Conservation (phyloP, 1,140 invertebrate genomes). For the Cotesia glomerata region DNA sequence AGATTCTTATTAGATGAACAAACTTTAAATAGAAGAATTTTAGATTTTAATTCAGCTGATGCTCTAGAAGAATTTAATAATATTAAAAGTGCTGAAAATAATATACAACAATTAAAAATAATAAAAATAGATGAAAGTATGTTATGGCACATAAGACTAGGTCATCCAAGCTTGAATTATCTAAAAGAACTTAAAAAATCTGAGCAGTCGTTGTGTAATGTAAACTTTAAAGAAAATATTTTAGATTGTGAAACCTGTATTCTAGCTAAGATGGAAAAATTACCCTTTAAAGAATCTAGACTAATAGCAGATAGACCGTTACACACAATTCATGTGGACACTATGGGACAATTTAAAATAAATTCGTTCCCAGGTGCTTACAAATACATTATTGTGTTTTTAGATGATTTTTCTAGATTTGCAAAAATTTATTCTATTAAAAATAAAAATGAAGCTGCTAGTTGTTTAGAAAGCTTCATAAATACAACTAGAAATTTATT, state of each 20-base stretch:
- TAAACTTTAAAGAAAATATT: constrained; percentile 27
- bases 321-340: constrained; percentile 30
- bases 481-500: constrained; percentile 27
- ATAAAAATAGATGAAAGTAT: constrained; percentile 8
- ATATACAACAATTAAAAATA: background rate
- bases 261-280: constrained; percentile 33
- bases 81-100: background rate
- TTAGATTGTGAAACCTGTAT: constrained; percentile 35
- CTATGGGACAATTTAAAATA: constrained; percentile 30
- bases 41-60: constrained; percentile 17
- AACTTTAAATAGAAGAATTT: constrained; percentile 23
- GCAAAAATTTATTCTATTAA: constrained; percentile 28
- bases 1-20: constrained; percentile 17
- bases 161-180: constrained; percentile 26
- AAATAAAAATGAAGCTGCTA: constrained; percentile 29
- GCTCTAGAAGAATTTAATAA: constrained; percentile 24
- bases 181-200: constrained; percentile 26
- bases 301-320: constrained; percentile 25
- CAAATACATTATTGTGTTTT: constrained; percentile 23
- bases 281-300: constrained; percentile 33
- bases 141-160: constrained; percentile 25
- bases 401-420: constrained; percentile 27
- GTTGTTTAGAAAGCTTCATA: constrained; percentile 16
- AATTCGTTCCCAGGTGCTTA: constrained; percentile 24
- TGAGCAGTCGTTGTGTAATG: constrained; percentile 12